Evolutionary conservation across 2,113 vertebrate species (phyloP).

Genomic region (Haliaeetus leucogaster): DNA sequence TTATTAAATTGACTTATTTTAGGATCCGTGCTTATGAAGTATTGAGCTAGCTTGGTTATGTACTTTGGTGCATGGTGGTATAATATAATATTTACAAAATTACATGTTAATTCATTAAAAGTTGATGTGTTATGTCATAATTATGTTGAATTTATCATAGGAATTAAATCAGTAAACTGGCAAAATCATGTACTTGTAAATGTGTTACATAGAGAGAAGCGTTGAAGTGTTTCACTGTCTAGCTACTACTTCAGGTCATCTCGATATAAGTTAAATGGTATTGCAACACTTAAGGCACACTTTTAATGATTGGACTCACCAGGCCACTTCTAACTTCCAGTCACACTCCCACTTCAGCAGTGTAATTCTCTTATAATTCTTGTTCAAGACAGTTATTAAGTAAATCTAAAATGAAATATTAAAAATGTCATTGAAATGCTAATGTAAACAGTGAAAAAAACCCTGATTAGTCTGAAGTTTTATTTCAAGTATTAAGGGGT

Average conservation of each 20-base stretch:
- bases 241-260: neutral
- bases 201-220: neutral
- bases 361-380: neutral
- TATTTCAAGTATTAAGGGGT: neutral
- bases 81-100: neutral
- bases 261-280: fast-evolving
- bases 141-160: neutral
- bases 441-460: neutral
- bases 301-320: neutral
- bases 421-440: neutral
- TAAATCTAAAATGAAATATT: neutral
- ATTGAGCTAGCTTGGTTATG: neutral
- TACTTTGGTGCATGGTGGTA: too few relatives aligned
- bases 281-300: neutral
- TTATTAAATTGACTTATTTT: neutral
- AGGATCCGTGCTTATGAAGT: neutral
- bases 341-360: neutral
- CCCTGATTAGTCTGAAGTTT: neutral
- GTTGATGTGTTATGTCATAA: neutral
- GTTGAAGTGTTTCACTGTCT: neutral
- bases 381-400: neutral
- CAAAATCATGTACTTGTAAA: neutral
- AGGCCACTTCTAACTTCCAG: neutral
- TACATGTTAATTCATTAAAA: neutral
- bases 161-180: neutral